A percentile compares a stretch with the other conserved stretches of the same genome.
These are phyloP conservation scores for Toxotes jaculatrix DNA, from an alignment of 2,113 vertebrate genomes.

Conservation along the genomic window DNA sequence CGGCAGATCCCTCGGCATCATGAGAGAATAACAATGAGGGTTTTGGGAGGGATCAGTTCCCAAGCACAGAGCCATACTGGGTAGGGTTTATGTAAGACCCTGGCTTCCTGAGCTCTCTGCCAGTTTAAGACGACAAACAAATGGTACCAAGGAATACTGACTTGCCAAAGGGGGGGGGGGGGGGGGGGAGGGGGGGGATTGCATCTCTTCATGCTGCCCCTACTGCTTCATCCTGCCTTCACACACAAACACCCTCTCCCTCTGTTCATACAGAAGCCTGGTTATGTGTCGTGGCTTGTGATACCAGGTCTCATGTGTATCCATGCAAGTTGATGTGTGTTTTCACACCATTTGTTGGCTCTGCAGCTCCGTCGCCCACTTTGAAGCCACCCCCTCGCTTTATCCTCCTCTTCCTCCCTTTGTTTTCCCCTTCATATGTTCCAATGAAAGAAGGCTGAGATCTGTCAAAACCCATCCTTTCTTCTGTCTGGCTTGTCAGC, in stretches of 20 bases:
- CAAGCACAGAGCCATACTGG: slow-evolving; percentile 71
- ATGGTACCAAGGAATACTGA: slow-evolving; percentile 61
- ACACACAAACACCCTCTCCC: slow-evolving; percentile 38
- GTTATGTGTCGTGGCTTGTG: slow-evolving; percentile 60
- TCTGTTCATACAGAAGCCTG: slow-evolving; percentile 44
- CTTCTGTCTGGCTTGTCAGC: slow-evolving; percentile 71
- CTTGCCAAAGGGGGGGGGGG: slow-evolving; percentile 14
- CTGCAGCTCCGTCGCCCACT: slow-evolving; percentile 37
- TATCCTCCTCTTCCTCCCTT: slow-evolving; percentile 53
- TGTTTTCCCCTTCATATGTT: slow-evolving; percentile 72
- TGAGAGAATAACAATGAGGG: slow-evolving; percentile 82
- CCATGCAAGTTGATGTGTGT: slow-evolving; percentile 60
- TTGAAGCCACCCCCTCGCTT: slow-evolving; percentile 55
- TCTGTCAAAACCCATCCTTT: slow-evolving; percentile 73
- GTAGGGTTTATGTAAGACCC: slow-evolving; percentile 75
- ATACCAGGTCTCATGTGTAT: slow-evolving; percentile 67
- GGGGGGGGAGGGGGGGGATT: background rate
- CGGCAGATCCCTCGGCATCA: slow-evolving; percentile 76
- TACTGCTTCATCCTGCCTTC: slow-evolving; percentile 30
- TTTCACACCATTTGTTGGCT: slow-evolving; percentile 62
- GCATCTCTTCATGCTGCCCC: slow-evolving; percentile 53
- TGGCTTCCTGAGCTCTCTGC: slow-evolving; percentile 70
- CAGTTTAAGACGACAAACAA: slow-evolving; percentile 80
- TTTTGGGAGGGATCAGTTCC: slow-evolving; percentile 78
- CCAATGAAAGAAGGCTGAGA: slow-evolving; percentile 66